Evolutionary conservation across 2,797 vertebrate species (phyloP), one percentile per base, ranked within the genome.

Genomic region (Labroides dimidiatus): DNA sequence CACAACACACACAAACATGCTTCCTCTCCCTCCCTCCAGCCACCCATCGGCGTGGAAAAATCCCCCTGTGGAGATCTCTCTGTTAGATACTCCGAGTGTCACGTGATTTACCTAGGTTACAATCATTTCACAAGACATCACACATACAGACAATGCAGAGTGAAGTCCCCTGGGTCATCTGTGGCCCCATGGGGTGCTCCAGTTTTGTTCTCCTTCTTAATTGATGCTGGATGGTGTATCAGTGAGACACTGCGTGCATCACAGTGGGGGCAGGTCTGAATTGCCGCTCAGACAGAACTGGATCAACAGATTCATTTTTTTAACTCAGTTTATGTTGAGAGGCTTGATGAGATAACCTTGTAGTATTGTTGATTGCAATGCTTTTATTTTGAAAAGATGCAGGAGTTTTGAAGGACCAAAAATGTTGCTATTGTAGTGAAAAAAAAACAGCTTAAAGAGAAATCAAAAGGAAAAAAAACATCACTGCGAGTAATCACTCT

Each of bases 21-120:
- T 37, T 58, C 48, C 23, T 27, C 69, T 55, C 69, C 53, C 59
- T 76, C 41, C 36, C 52, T 60, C 62, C 83, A 73, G 69, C 81
- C 81, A n/a, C n/a, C n/a, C 72, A 82, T 73, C 62, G 71, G 72
- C 83, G 24, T 86, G 80, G 87, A 88, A 89, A 85, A 76, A 74
- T 77, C 90, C 90, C 93, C 92, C 23, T 63, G 80, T 87, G 48
- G 47, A 81, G 86, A 69, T 71, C 83, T 80, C 77, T 86, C 78
- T 84, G 88, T 90, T 91, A 75, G 82, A 89, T 84, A 84, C 81
- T 82, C 77, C 72, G 84, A 75, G 75, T 85, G 85, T 87, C 84
- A 77, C 83, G 84, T 64, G 65, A 93, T 93, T 90, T 93, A 92
- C 91, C 92, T 90, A 72, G 63, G 88, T 93, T 91, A 93, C 93